Evolutionary conservation across 2,888 invertebrate species (phyloP), one percentile per base, ranked within the genome.

Genomic region (Chrysolina oricalcia): DNA sequence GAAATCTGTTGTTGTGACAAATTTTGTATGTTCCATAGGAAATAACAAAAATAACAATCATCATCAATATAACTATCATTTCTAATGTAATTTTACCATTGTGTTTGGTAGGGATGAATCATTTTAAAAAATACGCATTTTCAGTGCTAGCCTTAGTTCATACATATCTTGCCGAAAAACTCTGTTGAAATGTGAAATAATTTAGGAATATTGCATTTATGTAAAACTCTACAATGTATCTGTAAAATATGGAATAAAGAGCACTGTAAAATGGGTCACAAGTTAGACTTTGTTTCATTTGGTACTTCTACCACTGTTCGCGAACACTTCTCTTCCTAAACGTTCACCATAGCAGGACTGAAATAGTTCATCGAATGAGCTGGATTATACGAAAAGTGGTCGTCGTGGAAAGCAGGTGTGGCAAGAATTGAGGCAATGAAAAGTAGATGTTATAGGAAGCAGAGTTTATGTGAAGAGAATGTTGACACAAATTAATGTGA

Each of bases 121-220:
- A 23, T 27, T 35, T 81, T 77, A 23, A 1, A 85, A 59, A 35
- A 59, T 23, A 59, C n/a, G 27, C 13, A n/a, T 35, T 27, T 59
- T 13, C 23, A 86, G 85, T 86, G 86, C 84, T 83, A 84, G 82
- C 86, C 86, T 87, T 87, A 87, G 86, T 83, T 83, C 81, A 87
- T 86, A 87, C 87, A 87, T 87, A 87, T 87, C 87, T 80, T 74
- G 63, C 68, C 79, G 74, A 83, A 79, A 79, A 79, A 82, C 79
- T 35, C 0, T 8, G 68, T 69, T 63, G 23, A 23, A 70, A 74
- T 77, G 70, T 76, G 72, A 74, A 75, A 53, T 68, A 63, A 27
- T n/a, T 72, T 72, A 53, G 53, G 66, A 35, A 35, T 9, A 94
- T 92, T 0, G 93, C 93, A 87, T 94, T 11, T 59, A n/a, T 59